Evolutionary conservation across 2,797 vertebrate genomes (phyloP).

Genomic region (Ceryle rudis): DNA sequence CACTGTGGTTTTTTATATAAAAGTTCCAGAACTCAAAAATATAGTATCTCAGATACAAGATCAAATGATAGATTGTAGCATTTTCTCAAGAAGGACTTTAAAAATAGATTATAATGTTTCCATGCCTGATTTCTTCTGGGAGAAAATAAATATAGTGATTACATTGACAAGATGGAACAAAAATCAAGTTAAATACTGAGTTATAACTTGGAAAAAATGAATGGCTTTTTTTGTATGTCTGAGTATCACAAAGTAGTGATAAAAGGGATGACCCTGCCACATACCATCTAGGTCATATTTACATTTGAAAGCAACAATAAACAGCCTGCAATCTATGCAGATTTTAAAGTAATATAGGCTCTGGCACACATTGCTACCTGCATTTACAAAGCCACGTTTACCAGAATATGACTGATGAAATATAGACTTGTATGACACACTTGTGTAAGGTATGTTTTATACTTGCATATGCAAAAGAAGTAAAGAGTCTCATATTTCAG

Average conservation of each 20-base stretch:
- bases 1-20: neutral
- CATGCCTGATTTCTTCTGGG: neutral
- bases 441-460: neutral
- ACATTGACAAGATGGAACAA: neutral
- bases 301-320: neutral
- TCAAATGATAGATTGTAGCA: neutral
- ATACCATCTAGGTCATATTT: neutral
- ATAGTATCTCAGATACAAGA: neutral
- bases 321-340: neutral
- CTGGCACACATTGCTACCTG: neutral
- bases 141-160: neutral
- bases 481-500: neutral
- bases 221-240: neutral
- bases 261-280: neutral
- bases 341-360: neutral
- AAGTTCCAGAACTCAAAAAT: slow-evolving; percentile 20
- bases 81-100: slow-evolving; percentile 9
- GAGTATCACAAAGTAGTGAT: neutral
- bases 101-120: neutral
- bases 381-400: neutral
- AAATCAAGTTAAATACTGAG: neutral
- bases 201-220: neutral
- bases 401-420: neutral
- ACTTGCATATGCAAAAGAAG: neutral
- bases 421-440: neutral